Evolutionary conservation across 2,888 invertebrate species (phyloP).

Genomic region (Coenonympha arcania): DNA sequence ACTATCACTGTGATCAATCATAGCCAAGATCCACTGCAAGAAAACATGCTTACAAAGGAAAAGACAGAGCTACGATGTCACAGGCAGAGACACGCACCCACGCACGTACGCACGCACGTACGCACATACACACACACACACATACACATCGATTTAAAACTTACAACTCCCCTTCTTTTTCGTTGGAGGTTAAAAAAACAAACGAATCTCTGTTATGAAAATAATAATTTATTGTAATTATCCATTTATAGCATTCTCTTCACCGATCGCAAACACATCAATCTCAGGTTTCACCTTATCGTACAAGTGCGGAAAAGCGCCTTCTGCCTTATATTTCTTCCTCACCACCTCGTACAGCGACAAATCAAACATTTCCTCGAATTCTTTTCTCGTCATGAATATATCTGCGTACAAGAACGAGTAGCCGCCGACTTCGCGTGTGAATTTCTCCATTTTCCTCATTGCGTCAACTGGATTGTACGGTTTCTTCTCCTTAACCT

Average conservation of each 20-base stretch:
- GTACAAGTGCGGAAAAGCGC: slow-evolving; percentile 77
- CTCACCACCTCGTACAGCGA: slow-evolving; percentile 76
- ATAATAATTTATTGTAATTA: not conserved
- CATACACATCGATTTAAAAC: too few relatives aligned
- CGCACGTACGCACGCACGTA: too few relatives aligned
- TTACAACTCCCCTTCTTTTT: too few relatives aligned
- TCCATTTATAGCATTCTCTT: slow-evolving; percentile 41
- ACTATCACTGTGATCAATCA: too few relatives aligned
- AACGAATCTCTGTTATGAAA: too few relatives aligned
- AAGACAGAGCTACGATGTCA: too few relatives aligned
- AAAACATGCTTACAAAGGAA: too few relatives aligned
- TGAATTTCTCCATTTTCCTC: slow-evolving; percentile 81
- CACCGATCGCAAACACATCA: slow-evolving; percentile 76
- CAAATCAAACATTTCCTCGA: slow-evolving; percentile 80
- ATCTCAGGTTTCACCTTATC: slow-evolving; percentile 80
- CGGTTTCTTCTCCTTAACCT: slow-evolving; percentile 72
- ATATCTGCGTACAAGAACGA: slow-evolving; percentile 81
- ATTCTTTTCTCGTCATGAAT: slow-evolving; percentile 78
- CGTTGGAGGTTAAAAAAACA: not conserved
- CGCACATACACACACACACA: too few relatives aligned
- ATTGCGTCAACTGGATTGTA: slow-evolving; percentile 79
- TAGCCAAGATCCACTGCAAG: too few relatives aligned
- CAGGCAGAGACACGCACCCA: too few relatives aligned
- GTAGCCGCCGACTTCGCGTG: slow-evolving; percentile 78
- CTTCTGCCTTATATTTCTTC: slow-evolving; percentile 73